A percentile compares a stretch with the other conserved stretches of the same genome.
These are phyloP conservation scores for Nothoprocta pentlandii DNA, from an alignment of 2,113 vertebrate species.

Conservation along the genomic window DNA sequence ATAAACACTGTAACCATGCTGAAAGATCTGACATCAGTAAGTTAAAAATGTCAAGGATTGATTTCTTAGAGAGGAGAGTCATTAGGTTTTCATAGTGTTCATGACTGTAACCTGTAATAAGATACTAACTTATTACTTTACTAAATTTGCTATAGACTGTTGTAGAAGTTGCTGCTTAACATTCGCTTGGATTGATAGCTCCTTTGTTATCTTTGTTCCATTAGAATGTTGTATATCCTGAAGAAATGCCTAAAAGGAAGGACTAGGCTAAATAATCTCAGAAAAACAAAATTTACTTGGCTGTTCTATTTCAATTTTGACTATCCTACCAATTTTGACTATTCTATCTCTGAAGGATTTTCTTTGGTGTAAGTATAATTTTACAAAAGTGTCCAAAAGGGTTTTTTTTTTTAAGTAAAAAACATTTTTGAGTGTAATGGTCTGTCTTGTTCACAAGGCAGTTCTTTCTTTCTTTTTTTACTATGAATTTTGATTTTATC, in stretches of 20 bases:
- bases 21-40: background rate
- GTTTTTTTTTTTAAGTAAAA: background rate
- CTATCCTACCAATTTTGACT: background rate
- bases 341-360: background rate
- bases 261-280: background rate
- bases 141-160: background rate
- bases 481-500: background rate
- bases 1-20: background rate
- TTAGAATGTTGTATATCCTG: background rate
- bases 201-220: background rate
- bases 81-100: slow-evolving; percentile 34
- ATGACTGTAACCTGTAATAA: background rate
- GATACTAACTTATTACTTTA: background rate
- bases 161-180: background rate
- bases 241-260: background rate
- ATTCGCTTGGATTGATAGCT: background rate
- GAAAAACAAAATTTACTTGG: background rate
- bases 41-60: slow-evolving; percentile 39
- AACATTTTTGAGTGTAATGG: background rate
- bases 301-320: background rate
- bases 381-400: background rate
- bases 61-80: slow-evolving; percentile 42
- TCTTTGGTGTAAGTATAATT: background rate
- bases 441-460: background rate
- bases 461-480: background rate